phyloP scores from a whole-genome alignment of 2,888 invertebrate species.

The Sinopyrophorus schimmeli region DNA sequence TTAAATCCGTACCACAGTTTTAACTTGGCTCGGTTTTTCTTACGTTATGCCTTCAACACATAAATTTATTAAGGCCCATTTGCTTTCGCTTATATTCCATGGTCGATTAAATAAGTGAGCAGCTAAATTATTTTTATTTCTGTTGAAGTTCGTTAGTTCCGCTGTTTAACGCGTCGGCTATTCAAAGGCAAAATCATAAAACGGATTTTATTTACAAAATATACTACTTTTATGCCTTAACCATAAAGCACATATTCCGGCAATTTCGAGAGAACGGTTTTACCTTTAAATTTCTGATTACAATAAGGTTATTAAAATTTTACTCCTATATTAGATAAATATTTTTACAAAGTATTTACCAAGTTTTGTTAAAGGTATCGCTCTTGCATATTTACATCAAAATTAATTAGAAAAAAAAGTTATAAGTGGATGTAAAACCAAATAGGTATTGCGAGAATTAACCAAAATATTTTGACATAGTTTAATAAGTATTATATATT shows the following conservation, averaged over 20 bases:
- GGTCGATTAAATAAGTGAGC: conserved; percentile 49
- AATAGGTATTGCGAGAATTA: not conserved
- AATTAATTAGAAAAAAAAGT: too few relatives aligned
- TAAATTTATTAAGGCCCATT: conserved; percentile 46
- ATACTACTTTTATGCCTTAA: not conserved
- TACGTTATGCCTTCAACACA: conserved; percentile 34
- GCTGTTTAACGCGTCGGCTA: conserved; percentile 38
- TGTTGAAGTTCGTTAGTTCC: conserved; percentile 45
- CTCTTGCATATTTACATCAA: too few relatives aligned
- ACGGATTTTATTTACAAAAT: conserved; percentile 3
- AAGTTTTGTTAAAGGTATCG: too few relatives aligned
- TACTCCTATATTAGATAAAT: too few relatives aligned
- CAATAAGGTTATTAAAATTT: too few relatives aligned
- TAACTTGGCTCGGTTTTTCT: conserved; percentile 16
- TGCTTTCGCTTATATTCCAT: conserved; percentile 48
- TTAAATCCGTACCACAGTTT: conserved; percentile 18
- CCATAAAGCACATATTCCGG: too few relatives aligned
- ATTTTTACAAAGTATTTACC: too few relatives aligned
- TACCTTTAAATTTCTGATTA: too few relatives aligned
- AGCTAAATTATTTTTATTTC: conserved; percentile 49
- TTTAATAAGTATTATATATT: too few relatives aligned
- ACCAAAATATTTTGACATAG: too few relatives aligned
- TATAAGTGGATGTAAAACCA: not conserved
- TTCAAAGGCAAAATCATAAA: conserved; percentile 17
- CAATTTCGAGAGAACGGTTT: too few relatives aligned